Base-by-base conservation (phyloP, 2,888 invertebrate species). In the Drosophila paracracens region DNA sequence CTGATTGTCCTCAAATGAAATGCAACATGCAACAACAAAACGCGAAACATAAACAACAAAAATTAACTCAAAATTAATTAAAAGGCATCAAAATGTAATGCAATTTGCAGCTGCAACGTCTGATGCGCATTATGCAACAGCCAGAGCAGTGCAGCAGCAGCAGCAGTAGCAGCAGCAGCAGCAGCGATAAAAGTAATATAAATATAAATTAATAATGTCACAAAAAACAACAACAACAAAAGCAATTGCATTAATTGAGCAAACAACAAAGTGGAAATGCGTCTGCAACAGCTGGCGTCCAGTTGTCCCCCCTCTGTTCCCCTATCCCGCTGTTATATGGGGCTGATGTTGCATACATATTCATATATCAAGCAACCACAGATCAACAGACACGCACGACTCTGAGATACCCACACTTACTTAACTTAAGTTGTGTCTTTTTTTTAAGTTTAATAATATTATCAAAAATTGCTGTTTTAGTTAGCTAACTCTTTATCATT, bases 61-160 rank as follows among this genome's bases (percentile, higher is more conserved):
- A 91, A 89, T 92, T 91, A 92, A 92, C 89, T 90, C 87, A 91
- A 92, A 92, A 92, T 91, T 92, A 92, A 92, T 92, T 91, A 92
- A 92, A 91, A 83, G 81, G 88, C 85, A 85, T 85, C 89, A 73
- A 81, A 87, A 88, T 78, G 75, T 88, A 81, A 84, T 86, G 75
- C 78, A 81, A 86, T 81, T 80, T 82, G 75, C 68, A 72, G 40
- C 78, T 68, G 64, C 68, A 7, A 65, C 59, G 70, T 56, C 68
- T 70, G 76, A 62, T 66, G 80, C 43, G 48, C 63, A 76, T 79
- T 79, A 79, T 76, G 82, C 79, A 75, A 76, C 73, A 52, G 52
- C 52, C n/a, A 1, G 13, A 33, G 33, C 33, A 1, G 8, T 0
- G 33, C 33, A 66, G 52, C 82, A 40, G 56, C 63, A 65, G 62